A percentile compares a stretch with the other conserved stretches of the same genome.
Conservation (phyloP, 1,140 invertebrate species). For the Metaphire vulgaris region DNA sequence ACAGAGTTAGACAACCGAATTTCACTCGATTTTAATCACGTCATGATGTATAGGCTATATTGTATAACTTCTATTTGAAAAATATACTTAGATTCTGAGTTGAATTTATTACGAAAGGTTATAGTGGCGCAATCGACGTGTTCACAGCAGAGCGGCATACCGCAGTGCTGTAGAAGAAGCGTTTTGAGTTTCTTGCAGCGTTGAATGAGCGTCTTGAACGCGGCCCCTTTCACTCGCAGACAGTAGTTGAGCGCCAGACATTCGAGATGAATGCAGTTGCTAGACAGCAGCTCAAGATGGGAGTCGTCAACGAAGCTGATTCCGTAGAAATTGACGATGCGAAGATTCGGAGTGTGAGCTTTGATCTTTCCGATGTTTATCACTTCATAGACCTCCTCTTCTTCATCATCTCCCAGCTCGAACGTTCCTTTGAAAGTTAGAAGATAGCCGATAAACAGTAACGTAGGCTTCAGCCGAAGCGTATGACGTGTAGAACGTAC, state of each 20-base stretch:
- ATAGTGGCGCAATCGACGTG: too few species aligned
- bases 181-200: constrained; percentile 84
- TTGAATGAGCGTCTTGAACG: constrained; percentile 87
- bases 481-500: too few species aligned
- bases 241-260: constrained; percentile 95
- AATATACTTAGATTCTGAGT: too few species aligned
- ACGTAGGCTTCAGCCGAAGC: too few species aligned
- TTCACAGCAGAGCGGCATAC: too few species aligned
- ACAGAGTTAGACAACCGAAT: too few species aligned
- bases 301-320: constrained; percentile 98
- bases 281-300: constrained; percentile 89
- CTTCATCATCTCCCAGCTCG: constrained; percentile 90
- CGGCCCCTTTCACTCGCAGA: constrained; percentile 91
- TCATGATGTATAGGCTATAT: too few species aligned
- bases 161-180: constrained; percentile 91
- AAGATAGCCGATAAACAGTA: too few species aligned
- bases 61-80: too few species aligned
- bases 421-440: constrained; percentile 88
- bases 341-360: constrained; percentile 76
- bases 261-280: constrained; percentile 74
- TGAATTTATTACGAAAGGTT: too few species aligned
- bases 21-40: too few species aligned
- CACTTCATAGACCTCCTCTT: constrained; percentile 99
- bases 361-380: constrained; percentile 74
- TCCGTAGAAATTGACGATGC: constrained; percentile 61